Evolutionary conservation across 2,797 vertebrate genomes (phyloP), one percentile per base, ranked within the genome.

Genomic region (Alcedo quadribrachys): DNA sequence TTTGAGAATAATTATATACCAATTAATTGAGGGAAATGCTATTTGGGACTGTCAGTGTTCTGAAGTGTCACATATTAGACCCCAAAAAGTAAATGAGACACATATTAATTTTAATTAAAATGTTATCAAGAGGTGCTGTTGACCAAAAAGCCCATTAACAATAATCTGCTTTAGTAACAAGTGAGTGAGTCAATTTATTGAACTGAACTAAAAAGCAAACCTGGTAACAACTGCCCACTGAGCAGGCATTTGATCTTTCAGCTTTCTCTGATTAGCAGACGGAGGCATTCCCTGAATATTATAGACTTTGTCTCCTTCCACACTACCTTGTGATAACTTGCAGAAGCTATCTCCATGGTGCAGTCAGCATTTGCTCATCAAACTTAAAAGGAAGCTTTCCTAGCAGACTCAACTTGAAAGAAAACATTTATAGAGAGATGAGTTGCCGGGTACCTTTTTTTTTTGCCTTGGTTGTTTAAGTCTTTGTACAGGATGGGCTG

Each of bases 81-180:
- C 68, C 69, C 69, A 21, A 80, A 89, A 88, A 70, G 35, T 61
- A 92, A 89, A 93, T 81, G 85, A 93, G 88, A 83, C 63, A 81
- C 69, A 82, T 80, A 96, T 66, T 88, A 57, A 67, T 92, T 96
- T 90, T 93, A 95, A 96, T 96, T 95, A 94, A 95, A 96, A 91
- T 93, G 73, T 89, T 95, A 91, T 94, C 82, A 92, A 94, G 85
- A 92, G 51, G 42, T 90, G 33, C 30, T 94, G 87, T 92, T 96
- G 90, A 94, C 91, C 81, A 94, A 92, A 81, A 92, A 96, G 53
- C 66, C 88, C 79, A 92, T 94, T 94, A 95, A 93, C 76, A 94
- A 85, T 91, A 85, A 94, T 89, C 81, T 85, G 62, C 76, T 86
- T 90, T 91, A 71, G 85, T 85, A 84, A 94, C 70, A 93, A 96